These are phyloP conservation scores for Drosophila erecta DNA, from an alignment of 1,140 invertebrate species.

Conservation along the genomic window DNA sequence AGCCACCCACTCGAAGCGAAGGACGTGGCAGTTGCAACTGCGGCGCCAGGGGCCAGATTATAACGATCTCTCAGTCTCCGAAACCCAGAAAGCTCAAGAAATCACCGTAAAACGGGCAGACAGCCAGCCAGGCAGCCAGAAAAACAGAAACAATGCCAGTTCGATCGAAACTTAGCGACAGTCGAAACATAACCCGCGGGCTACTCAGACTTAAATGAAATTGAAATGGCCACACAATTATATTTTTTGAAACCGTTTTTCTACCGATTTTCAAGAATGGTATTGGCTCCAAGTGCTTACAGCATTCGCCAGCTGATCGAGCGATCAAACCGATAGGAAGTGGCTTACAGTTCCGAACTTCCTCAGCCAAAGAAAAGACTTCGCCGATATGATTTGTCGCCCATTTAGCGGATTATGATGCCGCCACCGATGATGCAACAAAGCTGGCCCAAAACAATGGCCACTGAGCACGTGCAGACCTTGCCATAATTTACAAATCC, in stretches of 20 bases:
- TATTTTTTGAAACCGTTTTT: slow-evolving; percentile 44
- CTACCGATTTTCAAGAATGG: slow-evolving; percentile 46
- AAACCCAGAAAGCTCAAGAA: slow-evolving; percentile 24
- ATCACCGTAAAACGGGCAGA: slow-evolving; percentile 35
- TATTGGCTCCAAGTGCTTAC: slow-evolving; percentile 12
- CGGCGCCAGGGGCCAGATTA: slow-evolving; percentile 73
- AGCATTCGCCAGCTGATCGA: slow-evolving; percentile 24
- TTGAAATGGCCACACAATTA: slow-evolving; percentile 79
- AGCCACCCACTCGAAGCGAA: slow-evolving; percentile 74
- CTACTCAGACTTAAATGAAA: slow-evolving; percentile 72
- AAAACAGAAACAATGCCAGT: slow-evolving; percentile 64
- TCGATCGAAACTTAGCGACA: slow-evolving; percentile 51
- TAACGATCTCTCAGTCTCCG: slow-evolving; percentile 72
- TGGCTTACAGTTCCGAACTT: slow-evolving; percentile 42
- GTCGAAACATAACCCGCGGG: slow-evolving; percentile 66
- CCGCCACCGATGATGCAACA: slow-evolving; percentile 58
- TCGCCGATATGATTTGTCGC: slow-evolving; percentile 68
- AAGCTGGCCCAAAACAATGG: slow-evolving; percentile 40
- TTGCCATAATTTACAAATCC: slow-evolving; percentile 59
- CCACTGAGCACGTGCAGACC: slow-evolving; percentile 73
- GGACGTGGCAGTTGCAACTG: slow-evolving; percentile 75
- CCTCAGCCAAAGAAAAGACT: slow-evolving; percentile 29
- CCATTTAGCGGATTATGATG: slow-evolving; percentile 63
- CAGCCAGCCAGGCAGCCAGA: slow-evolving; percentile 5
- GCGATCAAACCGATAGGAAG: slow-evolving; percentile 37